These are phyloP conservation scores for Dioctria rufipes DNA, from an alignment of 2,888 invertebrate genomes.

Conservation along the genomic window DNA sequence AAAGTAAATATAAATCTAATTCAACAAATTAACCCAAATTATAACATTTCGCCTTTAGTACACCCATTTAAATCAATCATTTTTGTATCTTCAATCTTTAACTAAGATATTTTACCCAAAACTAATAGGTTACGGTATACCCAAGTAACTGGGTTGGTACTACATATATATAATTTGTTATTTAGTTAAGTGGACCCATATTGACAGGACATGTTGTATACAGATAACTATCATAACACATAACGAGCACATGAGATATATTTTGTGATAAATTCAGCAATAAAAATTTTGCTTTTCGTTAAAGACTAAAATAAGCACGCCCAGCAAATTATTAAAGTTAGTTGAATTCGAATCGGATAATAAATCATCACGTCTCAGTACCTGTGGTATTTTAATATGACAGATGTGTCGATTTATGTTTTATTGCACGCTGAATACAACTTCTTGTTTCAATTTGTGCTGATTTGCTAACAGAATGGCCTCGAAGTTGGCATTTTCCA, in stretches of 20 bases:
- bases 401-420: slow-evolving; percentile 42
- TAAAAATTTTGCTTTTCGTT: slow-evolving; percentile 33
- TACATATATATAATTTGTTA: not conserved
- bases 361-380: slow-evolving; percentile 39
- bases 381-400: slow-evolving; percentile 46
- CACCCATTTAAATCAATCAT: not conserved
- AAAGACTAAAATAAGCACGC: slow-evolving; percentile 26
- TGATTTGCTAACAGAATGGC: slow-evolving; percentile 38
- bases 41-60: slow-evolving; percentile 1
- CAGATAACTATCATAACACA: slow-evolving; percentile 16
- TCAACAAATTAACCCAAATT: slow-evolving; percentile 24
- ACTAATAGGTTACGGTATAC: slow-evolving; percentile 28
- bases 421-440: slow-evolving; percentile 26
- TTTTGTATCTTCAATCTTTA: slow-evolving; percentile 19
- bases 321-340: not conserved
- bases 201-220: slow-evolving; percentile 27
- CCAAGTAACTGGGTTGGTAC: not conserved
- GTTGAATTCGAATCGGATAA: not conserved
- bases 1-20: not conserved
- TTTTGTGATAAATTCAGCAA: slow-evolving; percentile 10
- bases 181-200: not conserved
- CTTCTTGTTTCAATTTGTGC: slow-evolving; percentile 44
- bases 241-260: slow-evolving; percentile 30
- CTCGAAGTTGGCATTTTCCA: slow-evolving; percentile 39
- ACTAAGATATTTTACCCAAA: not conserved